Base-by-base conservation (phyloP, 2,113 vertebrate species). In the Crotophaga sulcirostris region DNA sequence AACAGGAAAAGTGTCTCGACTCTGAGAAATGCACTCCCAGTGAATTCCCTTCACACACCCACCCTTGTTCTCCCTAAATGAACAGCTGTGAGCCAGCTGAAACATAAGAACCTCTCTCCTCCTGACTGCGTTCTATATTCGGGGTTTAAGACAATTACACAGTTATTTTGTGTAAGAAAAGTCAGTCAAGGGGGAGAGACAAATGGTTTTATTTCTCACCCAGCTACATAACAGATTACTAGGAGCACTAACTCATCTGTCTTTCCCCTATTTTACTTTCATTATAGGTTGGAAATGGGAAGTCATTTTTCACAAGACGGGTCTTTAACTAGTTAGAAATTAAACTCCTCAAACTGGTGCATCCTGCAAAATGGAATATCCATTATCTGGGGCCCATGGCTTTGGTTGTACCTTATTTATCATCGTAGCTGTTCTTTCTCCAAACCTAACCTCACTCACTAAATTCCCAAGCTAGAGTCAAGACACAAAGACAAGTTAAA, bases 71-170 rank as follows among this genome's bases (percentile, higher is more conserved):
- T 94, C 94, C 91, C 73, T 85, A 96, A 91, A 69, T 1, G 68
- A 97, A 86, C 97, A 98, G 97, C 97, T 98, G 97, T 91, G 90
- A 93, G 89, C 94, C 94, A 97, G 96, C 94, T 97, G 97, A 97
- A 98, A 97, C 25, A 31, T 60, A 97, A 97, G 95, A 96, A 90
- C 68, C 72, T 80, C 92, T 83, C 95, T 78, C 75, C 94, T 92
- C 97, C 44, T 92, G 86, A 89, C 95, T 90, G 45, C 9, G 10
- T 60, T 63, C 87, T 89, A 94, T 44, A 34, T 94, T 96, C 34
- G 51, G 92, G 95, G 44, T 97, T 98, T 96, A 97, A 97, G 95
- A 94, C 95, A 95, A 98, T 98, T 97, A 97, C 96, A 98, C 93
- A 96, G 96, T 95, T 94, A 95, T 97, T 97, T 94, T 93, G 64